A percentile compares a stretch with the other conserved stretches of the same genome.
Conservation (phyloP, 2,888 invertebrate genomes). For the Entomobrya multifasciata region DNA sequence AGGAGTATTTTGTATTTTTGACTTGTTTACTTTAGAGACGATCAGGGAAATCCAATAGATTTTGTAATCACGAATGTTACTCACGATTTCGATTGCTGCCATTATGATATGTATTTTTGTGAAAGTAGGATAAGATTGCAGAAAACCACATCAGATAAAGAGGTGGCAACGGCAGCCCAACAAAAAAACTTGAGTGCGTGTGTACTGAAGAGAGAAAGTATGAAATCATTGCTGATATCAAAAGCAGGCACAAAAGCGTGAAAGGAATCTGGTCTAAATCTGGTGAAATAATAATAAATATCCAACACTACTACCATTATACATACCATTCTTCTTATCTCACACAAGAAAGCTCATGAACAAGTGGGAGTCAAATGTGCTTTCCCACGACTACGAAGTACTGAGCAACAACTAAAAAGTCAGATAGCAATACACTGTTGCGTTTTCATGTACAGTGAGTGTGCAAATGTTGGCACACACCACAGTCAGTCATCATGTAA, state of each 20-base stretch:
- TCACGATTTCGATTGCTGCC: not conserved
- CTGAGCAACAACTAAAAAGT: not conserved
- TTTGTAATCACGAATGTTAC: no score
- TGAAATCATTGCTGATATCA: not conserved
- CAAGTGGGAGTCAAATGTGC: not conserved
- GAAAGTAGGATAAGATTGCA: not conserved
- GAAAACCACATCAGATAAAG: not conserved
- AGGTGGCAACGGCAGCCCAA: not conserved
- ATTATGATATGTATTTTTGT: not conserved
- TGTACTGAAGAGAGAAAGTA: not conserved
- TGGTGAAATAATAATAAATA: not conserved
- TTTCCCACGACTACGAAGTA: not conserved
- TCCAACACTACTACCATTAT: not conserved
- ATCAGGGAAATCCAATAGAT: not conserved
- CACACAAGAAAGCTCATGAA: not conserved
- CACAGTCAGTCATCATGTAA: not conserved
- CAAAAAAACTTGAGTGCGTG: not conserved
- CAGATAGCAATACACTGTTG: conserved; percentile 7
- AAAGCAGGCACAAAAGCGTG: not conserved
- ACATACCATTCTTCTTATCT: not conserved
- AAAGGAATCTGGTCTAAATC: not conserved
- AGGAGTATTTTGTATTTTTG: not conserved
- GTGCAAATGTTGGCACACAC: no score
- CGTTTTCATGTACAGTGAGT: no score
- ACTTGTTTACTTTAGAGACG: not conserved